Conservation (phyloP, 2,797 vertebrate species). For the Anas bernieri region DNA sequence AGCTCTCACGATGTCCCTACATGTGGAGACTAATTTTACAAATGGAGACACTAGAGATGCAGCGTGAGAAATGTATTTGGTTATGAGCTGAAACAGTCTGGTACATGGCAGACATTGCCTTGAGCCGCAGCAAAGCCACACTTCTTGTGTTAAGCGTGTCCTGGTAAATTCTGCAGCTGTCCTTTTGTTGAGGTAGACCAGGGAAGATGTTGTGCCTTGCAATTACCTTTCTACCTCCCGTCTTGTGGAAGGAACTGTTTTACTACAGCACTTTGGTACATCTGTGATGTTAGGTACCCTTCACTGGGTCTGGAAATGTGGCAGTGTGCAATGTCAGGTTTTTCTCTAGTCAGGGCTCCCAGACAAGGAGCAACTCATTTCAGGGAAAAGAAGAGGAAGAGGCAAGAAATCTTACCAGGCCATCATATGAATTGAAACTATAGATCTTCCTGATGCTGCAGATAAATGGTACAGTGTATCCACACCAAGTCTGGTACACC, state of each 20-base stretch:
- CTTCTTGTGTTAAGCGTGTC: neutral
- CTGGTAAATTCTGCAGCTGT: neutral
- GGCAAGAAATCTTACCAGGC: neutral
- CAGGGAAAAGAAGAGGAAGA: neutral
- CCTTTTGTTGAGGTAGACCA: neutral
- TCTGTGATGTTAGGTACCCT: neutral
- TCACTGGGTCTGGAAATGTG: neutral
- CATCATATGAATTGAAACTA: neutral
- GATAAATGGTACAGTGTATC: rapidly evolving
- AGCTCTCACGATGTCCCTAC: neutral
- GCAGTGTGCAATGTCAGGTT: neutral
- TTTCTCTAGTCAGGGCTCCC: neutral
- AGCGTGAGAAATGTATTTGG: neutral
- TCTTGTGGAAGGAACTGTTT: neutral
- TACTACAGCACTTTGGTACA: rapidly evolving
- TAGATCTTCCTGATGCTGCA: neutral
- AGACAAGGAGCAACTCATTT: neutral
- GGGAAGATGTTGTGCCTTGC: neutral
- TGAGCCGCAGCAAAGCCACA: neutral
- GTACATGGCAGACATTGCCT: neutral
- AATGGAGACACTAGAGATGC: neutral
- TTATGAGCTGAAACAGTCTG: neutral
- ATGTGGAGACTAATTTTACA: neutral
- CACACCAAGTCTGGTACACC: neutral
- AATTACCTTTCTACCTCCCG: rapidly evolving